These are phyloP conservation scores for Danio tinwini DNA, from an alignment of 2,797 vertebrate genomes.

Conservation along the genomic window DNA sequence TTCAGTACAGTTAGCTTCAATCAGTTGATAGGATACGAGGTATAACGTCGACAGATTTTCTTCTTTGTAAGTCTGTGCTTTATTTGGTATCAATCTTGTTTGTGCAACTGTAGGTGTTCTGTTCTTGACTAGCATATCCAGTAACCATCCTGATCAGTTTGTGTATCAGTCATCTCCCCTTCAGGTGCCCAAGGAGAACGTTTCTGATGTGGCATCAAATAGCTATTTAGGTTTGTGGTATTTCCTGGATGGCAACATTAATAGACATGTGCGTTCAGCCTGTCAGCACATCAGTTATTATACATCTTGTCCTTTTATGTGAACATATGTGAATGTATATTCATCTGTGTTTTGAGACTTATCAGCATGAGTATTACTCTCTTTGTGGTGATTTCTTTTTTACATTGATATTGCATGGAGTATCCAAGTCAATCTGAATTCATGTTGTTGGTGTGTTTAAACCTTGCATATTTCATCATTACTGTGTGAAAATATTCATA, in stretches of 20 bases:
- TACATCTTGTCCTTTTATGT: background rate
- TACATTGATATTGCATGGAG: background rate
- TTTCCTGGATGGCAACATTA: constrained; percentile 28
- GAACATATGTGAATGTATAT: background rate
- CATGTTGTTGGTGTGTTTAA: background rate
- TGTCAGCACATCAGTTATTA: background rate
- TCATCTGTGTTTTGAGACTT: background rate
- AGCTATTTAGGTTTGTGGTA: constrained; percentile 88
- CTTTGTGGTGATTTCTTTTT: background rate
- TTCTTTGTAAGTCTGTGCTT: constrained; percentile 1
- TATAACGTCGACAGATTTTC: too few relatives aligned
- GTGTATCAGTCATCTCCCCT: constrained; percentile 84
- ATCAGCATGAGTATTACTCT: background rate
- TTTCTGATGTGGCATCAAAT: constrained; percentile 80
- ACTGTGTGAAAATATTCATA: too few relatives aligned
- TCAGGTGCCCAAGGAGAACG: constrained; percentile 68
- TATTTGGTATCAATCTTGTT: constrained; percentile 22
- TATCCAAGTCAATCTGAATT: background rate
- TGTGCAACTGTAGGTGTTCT: constrained; percentile 76
- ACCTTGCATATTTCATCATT: background rate
- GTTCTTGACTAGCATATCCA: constrained; percentile 84
- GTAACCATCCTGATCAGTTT: constrained; percentile 83
- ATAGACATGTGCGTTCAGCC: constrained; percentile 26
- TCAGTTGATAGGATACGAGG: background rate
- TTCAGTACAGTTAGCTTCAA: background rate